phyloP scores from a whole-genome alignment of 2,797 vertebrate genomes.

The Eptatretus atami region DNA sequence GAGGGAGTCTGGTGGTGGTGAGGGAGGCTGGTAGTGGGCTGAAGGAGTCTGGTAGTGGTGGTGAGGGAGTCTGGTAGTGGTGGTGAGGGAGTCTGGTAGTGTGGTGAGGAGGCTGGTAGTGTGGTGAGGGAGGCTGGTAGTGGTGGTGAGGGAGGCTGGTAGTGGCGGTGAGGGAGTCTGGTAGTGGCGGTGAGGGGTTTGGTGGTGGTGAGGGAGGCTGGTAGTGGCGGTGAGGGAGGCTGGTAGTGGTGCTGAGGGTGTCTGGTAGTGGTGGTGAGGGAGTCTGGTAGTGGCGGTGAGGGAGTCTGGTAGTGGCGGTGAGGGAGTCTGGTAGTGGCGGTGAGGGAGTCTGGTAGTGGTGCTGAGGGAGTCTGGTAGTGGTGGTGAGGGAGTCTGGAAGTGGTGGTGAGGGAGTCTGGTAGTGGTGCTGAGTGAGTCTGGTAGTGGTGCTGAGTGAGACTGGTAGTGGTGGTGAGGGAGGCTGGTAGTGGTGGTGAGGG shows the following conservation, averaged over 20 bases:
- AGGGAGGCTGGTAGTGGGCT: neutral
- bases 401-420: neutral
- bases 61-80: neutral
- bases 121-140: neutral
- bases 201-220: neutral
- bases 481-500: neutral
- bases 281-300: neutral
- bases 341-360: neutral
- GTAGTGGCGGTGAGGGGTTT: neutral
- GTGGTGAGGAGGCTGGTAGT: no score
- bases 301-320: neutral
- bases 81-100: no score
- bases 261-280: neutral
- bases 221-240: no score
- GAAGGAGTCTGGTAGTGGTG: neutral
- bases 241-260: neutral
- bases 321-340: no score
- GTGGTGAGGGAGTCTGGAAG: neutral
- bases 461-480: neutral
- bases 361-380: neutral
- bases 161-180: neutral
- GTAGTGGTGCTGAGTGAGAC: no score
- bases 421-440: neutral
- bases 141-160: neutral
- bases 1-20: neutral